Base-by-base conservation (phyloP, 37 sponge, comb jelly and placozoan genomes). In the Beroe ovata region DNA sequence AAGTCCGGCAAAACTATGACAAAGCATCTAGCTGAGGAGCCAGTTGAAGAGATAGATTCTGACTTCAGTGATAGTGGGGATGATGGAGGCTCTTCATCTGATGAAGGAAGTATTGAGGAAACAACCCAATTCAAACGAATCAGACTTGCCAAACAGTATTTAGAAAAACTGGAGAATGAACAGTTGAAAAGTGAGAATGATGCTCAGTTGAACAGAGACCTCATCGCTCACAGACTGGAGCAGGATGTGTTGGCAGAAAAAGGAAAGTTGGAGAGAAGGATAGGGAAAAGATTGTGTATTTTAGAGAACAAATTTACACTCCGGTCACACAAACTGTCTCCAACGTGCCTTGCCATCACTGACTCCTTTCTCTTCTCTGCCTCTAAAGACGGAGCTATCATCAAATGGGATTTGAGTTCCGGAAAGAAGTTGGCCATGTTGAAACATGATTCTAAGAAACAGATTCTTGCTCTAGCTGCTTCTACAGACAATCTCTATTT, bases 141-240 rank as follows among this genome's bases (percentile, higher is more conserved):
- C 63, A 39, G 99, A 47, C 92, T 97, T 11, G 96, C 99, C 2
- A 97, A 97, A 88, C 92, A 97, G 90, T 95, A 95, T 81, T 91
- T 97, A 0, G 60, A 90, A 0, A 41, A 93, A 60, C 92, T 97
- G 0, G 93, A 94, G 59, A 90, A 91, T 8, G 64, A 92, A 90
- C 93, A 96, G 81, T 58, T 38, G 60, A 38, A 89, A 26, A 29
- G 60, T 28, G 64, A 47, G 39, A 93, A 93, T 20, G 89, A 61
- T 39, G 90, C 88, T 21, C 89, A 77, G 26, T 39, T 91, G 0
- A 92, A 93, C 37, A 89, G 90, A 64, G 97, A 96, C 60, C 89
- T 93, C 8, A 94, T 96, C 38, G 92, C 93, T 21, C 94, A 95
- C 71, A 22, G 84, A 29, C 33, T 77, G 33, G 54, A 77, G 28